A percentile compares a stretch with the other conserved stretches of the same genome.
Evolutionary conservation across 2,888 invertebrate species (phyloP).

Genomic region (Drosophila quasianomalipes): DNA sequence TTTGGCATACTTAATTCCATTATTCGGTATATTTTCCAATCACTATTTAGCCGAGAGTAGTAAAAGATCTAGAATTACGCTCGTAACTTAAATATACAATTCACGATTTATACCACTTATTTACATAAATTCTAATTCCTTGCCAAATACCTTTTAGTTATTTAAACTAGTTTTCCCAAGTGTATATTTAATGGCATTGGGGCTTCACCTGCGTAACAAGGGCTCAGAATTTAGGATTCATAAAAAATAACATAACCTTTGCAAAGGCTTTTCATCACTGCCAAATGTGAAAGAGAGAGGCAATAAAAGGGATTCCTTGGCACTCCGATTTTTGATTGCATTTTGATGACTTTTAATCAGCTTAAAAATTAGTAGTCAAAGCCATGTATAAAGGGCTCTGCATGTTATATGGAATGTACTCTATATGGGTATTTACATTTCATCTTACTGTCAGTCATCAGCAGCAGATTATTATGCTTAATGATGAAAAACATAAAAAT

Average conservation of each 20-base stretch:
- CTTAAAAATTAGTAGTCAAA: constrained; percentile 77
- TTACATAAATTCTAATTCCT: neutral
- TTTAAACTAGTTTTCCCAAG: constrained; percentile 1
- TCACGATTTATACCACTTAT: neutral
- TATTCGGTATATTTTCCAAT: neutral
- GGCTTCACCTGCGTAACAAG: constrained; percentile 13
- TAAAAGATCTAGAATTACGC: neutral
- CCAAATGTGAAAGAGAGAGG: constrained; percentile 17
- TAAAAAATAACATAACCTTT: constrained; percentile 33
- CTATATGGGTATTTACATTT: constrained; percentile 34
- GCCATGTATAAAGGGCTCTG: constrained; percentile 19
- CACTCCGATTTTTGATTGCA: constrained; percentile 52
- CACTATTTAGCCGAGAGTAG: neutral
- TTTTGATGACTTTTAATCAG: constrained; percentile 79
- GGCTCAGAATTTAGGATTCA: constrained; percentile 25
- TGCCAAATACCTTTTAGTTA: constrained; percentile 14
- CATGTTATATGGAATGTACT: neutral
- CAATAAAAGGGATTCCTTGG: constrained; percentile 39
- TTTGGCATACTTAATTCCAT: too few species aligned
- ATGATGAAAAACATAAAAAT: constrained; percentile 75
- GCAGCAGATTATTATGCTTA: constrained; percentile 66
- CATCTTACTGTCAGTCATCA: constrained; percentile 37
- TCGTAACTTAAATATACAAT: neutral
- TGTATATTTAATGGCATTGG: constrained; percentile 26
- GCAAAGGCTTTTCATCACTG: constrained; percentile 26